These are phyloP conservation scores for Coelopa frigida DNA, from an alignment of 1,140 invertebrate species.

Conservation along the genomic window DNA sequence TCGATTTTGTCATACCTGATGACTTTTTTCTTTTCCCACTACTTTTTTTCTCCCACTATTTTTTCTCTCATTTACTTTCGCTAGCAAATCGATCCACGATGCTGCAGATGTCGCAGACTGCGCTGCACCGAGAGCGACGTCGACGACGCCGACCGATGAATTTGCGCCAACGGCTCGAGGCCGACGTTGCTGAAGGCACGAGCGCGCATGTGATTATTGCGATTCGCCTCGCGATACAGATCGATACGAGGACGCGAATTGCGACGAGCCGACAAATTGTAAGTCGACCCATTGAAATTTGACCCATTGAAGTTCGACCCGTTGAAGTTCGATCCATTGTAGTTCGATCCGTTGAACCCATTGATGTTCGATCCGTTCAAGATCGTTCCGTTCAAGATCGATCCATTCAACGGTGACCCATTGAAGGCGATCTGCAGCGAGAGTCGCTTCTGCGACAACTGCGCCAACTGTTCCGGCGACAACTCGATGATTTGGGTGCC, in stretches of 20 bases:
- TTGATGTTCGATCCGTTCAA: too few species aligned
- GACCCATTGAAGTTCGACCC: too few species aligned
- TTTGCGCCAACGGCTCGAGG: conserved; percentile 8
- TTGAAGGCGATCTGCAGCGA: conserved; percentile 42
- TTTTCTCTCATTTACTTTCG: too few species aligned
- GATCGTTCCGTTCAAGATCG: too few species aligned
- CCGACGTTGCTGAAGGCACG: conserved; percentile 28
- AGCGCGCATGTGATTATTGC: conserved; percentile 36
- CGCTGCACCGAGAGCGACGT: conserved; percentile 28
- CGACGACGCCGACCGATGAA: conserved; percentile 34
- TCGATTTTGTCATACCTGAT: too few species aligned
- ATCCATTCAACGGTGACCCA: too few species aligned
- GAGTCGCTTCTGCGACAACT: conserved; percentile 38
- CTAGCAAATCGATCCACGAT: conserved; percentile 37
- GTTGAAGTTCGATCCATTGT: too few species aligned
- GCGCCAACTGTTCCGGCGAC: conserved; percentile 36
- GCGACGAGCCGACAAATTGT: conserved; percentile 33
- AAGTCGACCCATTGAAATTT: too few species aligned
- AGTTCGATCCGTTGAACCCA: too few species aligned
- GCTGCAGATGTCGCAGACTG: conserved; percentile 31
- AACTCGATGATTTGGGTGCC: conserved; percentile 37
- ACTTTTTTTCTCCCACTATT: too few species aligned
- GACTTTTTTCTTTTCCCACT: too few species aligned
- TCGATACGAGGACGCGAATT: conserved; percentile 23
- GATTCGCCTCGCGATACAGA: conserved; percentile 17